phyloP scores from a whole-genome alignment of 2,888 invertebrate species.

The Troglohyphantes excavatus region DNA sequence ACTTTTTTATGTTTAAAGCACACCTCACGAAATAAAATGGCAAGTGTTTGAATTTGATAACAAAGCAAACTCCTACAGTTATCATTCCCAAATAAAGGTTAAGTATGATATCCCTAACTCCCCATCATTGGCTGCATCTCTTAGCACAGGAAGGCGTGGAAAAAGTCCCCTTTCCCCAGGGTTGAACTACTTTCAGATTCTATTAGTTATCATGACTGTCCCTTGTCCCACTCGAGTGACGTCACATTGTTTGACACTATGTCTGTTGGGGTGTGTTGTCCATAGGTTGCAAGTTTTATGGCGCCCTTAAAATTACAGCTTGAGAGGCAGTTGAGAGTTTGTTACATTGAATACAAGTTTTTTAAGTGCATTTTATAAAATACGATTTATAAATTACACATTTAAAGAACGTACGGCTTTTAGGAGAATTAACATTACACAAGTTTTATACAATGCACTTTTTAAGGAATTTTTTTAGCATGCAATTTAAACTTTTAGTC shows the following conservation, averaged over 20 bases:
- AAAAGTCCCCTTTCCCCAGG: constrained; percentile 3
- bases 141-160: constrained; percentile 39
- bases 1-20: too few relatives aligned
- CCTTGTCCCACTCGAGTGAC: constrained; percentile 44
- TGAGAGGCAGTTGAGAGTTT: too few relatives aligned
- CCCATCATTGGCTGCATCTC: constrained; percentile 55
- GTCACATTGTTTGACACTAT: constrained; percentile 29
- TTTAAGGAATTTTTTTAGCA: too few relatives aligned
- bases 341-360: too few relatives aligned
- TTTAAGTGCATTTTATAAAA: too few relatives aligned
- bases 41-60: constrained; percentile 6
- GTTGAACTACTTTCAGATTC: constrained; percentile 28
- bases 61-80: constrained; percentile 11
- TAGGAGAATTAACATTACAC: too few relatives aligned
- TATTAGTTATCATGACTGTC: constrained; percentile 29
- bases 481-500: too few relatives aligned
- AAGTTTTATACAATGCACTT: too few relatives aligned
- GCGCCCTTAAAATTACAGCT: too few relatives aligned
- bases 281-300: neutral
- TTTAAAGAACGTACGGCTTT: too few relatives aligned
- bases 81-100: neutral
- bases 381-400: too few relatives aligned
- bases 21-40: too few relatives aligned
- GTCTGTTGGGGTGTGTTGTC: neutral
- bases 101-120: neutral